Base-by-base conservation (phyloP, 2,797 vertebrate species). In the Etheostoma perlongum region DNA sequence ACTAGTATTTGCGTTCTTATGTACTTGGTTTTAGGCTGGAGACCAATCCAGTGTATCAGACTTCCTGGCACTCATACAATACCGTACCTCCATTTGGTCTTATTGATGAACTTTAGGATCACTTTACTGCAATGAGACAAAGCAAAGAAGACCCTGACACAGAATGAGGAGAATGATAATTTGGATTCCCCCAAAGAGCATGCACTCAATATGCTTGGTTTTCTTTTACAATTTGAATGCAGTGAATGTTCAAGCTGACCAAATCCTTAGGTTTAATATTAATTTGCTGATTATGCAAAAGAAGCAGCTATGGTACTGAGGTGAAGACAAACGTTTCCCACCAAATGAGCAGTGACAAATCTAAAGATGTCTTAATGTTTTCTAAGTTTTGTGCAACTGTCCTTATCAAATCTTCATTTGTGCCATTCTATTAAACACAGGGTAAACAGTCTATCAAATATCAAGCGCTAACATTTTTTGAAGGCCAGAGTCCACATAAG, bases 91-190 rank as follows among this genome's bases (percentile, higher is more conserved):
- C 92, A 12, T 95, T 96, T 94, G 95, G 96, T 96, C 96, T 96
- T 96, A 97, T 94, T 96, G 95, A 97, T 96, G 96, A 94, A 96
- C 96, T 97, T 97, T 97, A 97, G 95, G 96, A 95, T 97, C 96
- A 96, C 95, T 96, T 96, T 96, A 97, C 97, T 97, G 96, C 95
- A 97, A 97, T 97, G 97, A 97, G 95, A 97, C 95, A 96, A 97
- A 97, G 96, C 96, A 96, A 97, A 95, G 85, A 90, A 97, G 94
- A 95, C 96, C 96, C 96, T 97, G 95, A 97, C 96, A 97, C 95
- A 96, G 89, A 96, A 97, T 96, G 96, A 96, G 95, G 93, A 96
- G 94, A 95, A 96, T 96, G 95, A 93, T 92, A 91, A 92, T 93
- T 95, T 77, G 30, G 83, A 82, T 95, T 90, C 92, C 94, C 94